These are phyloP conservation scores for Urechis unicinctus DNA, from an alignment of 2,888 invertebrate species.

Conservation along the genomic window DNA sequence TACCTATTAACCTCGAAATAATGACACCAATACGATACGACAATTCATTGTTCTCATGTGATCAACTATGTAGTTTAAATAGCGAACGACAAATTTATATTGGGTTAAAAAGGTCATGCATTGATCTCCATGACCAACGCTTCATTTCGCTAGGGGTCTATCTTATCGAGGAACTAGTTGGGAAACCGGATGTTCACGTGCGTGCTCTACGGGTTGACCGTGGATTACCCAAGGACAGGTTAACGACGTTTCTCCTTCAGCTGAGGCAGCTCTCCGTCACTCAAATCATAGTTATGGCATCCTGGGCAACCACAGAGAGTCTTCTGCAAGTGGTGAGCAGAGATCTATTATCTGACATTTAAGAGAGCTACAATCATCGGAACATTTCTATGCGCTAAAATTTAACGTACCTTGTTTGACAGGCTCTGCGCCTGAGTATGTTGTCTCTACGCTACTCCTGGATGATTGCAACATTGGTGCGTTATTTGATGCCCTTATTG, in stretches of 20 bases:
- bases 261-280: neutral
- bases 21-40: too few relatives aligned
- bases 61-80: too few relatives aligned
- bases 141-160: too few relatives aligned
- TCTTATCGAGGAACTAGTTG: neutral
- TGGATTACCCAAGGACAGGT: neutral
- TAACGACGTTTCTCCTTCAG: neutral
- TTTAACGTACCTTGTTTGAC: constrained; percentile 10
- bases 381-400: too few relatives aligned
- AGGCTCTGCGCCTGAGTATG: constrained; percentile 40
- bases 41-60: too few relatives aligned
- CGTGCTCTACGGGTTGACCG: neutral
- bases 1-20: too few relatives aligned
- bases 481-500: constrained; percentile 10
- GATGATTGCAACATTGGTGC: constrained; percentile 38
- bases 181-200: neutral
- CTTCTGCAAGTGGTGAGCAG: neutral
- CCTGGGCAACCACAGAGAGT: neutral
- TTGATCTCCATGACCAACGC: too few relatives aligned
- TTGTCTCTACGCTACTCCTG: constrained; percentile 37
- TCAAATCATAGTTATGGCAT: neutral
- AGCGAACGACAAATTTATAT: too few relatives aligned
- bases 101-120: too few relatives aligned
- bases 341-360: neutral
- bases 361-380: neutral